These are phyloP conservation scores for Dryobates pubescens DNA, from an alignment of 2,797 vertebrate genomes.

Conservation along the genomic window DNA sequence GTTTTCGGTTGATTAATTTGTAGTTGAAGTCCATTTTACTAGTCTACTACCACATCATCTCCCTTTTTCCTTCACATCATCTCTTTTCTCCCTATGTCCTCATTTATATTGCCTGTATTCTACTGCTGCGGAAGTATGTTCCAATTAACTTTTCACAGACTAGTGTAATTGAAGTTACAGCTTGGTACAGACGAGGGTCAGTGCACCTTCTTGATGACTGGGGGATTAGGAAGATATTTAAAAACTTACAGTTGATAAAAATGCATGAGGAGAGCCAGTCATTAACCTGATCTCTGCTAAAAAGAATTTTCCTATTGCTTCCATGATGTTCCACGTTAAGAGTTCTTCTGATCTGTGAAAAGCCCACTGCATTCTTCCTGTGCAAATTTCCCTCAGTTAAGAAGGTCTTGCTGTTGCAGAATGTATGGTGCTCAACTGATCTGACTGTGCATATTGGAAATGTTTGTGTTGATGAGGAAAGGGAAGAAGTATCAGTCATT, in stretches of 20 bases:
- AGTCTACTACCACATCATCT: not conserved
- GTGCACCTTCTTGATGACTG: constrained; percentile 20
- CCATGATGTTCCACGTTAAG: not conserved
- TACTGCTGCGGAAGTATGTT: not conserved
- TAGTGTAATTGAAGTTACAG: constrained; percentile 27
- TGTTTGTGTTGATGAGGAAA: not conserved
- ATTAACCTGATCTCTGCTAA: constrained; percentile 38
- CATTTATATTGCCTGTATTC: not conserved
- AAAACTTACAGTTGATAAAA: constrained; percentile 50
- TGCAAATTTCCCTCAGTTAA: constrained; percentile 8
- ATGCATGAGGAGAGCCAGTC: constrained; percentile 7
- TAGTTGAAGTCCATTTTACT: not conserved
- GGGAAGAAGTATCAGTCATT: too few species aligned
- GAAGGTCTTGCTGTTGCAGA: not conserved
- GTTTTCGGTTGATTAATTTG: not conserved
- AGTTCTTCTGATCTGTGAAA: not conserved
- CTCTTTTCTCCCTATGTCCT: not conserved
- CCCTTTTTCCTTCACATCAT: not conserved
- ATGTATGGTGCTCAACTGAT: not conserved
- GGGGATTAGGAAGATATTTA: constrained; percentile 41
- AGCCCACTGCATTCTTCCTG: not conserved
- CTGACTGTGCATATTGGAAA: not conserved
- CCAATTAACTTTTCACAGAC: constrained; percentile 31
- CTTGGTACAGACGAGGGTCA: constrained; percentile 42
- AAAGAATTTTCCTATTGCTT: not conserved